A percentile compares a stretch with the other conserved stretches of the same genome.
These are phyloP conservation scores for Lycia hirtaria DNA, from an alignment of 2,888 invertebrate species.

Conservation along the genomic window DNA sequence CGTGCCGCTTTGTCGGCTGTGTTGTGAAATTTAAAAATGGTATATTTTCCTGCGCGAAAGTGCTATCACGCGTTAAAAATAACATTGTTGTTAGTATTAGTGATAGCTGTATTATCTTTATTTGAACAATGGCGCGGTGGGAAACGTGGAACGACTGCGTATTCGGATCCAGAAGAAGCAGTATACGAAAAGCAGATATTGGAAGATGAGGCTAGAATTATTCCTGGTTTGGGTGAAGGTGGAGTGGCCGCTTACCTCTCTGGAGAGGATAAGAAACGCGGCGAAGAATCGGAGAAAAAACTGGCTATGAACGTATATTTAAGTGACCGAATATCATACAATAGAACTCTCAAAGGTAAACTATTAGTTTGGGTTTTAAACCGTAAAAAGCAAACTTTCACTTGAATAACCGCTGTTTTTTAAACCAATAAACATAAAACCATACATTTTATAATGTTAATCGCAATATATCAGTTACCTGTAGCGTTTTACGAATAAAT, in stretches of 20 bases:
- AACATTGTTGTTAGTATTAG: conserved; percentile 60
- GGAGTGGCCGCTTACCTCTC: conserved; percentile 88
- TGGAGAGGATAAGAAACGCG: conserved; percentile 87
- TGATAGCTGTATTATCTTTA: conserved; percentile 64
- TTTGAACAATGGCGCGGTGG: conserved; percentile 79
- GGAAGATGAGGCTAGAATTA: conserved; percentile 87
- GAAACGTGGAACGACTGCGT: conserved; percentile 59
- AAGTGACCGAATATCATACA: conserved; percentile 94
- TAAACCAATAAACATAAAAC: not conserved
- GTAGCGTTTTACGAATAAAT: not conserved
- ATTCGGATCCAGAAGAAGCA: conserved; percentile 51
- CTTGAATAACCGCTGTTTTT: not conserved
- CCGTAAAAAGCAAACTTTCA: not conserved
- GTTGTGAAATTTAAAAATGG: conserved; percentile 53
- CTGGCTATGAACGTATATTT: conserved; percentile 95
- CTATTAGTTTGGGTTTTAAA: not conserved
- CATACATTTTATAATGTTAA: not conserved
- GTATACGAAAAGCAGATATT: conserved; percentile 81
- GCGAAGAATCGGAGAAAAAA: conserved; percentile 90
- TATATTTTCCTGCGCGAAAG: conserved; percentile 72
- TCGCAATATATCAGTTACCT: not conserved
- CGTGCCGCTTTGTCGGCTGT: conserved; percentile 39
- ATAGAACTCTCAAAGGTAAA: conserved; percentile 89
- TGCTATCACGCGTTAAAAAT: conserved; percentile 71
- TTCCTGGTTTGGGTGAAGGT: conserved; percentile 89